Conservation (phyloP, 2,797 vertebrate species). For the Microctenopoma stevenorrisi region DNA sequence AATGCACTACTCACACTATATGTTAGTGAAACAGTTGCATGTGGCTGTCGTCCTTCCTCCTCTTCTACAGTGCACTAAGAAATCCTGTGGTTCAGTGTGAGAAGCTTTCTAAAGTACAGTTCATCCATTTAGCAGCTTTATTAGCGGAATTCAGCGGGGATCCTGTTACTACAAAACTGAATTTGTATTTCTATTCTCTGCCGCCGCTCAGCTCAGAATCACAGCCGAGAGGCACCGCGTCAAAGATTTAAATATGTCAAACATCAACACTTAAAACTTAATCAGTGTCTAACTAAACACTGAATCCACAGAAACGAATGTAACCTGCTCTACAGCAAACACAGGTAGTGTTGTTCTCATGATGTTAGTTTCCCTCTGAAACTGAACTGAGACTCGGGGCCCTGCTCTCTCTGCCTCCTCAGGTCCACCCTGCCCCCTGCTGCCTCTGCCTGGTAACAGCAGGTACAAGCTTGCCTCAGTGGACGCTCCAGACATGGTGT, state of each 20-base stretch:
- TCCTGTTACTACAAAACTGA: not conserved
- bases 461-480: constrained; percentile 91
- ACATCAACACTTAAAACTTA: not conserved
- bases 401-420: constrained; percentile 1
- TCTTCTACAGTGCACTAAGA: not conserved
- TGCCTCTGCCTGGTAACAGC: constrained; percentile 90
- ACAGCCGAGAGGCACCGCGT: not conserved
- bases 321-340: too few relatives aligned
- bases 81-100: not conserved
- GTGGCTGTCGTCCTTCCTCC: too few relatives aligned
- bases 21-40: too few relatives aligned
- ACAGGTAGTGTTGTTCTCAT: too few relatives aligned
- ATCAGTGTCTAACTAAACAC: not conserved
- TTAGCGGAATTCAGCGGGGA: not conserved
- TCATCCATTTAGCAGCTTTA: not conserved
- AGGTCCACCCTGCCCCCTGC: constrained; percentile 92
- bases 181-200: not conserved
- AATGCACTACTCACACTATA: too few relatives aligned
- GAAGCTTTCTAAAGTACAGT: too few relatives aligned
- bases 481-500: constrained; percentile 93
- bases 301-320: not conserved
- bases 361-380: too few relatives aligned
- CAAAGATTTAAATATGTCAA: not conserved
- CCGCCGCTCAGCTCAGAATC: too few relatives aligned
- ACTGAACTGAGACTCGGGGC: not conserved